A percentile compares a stretch with the other conserved stretches of the same genome.
These are phyloP conservation scores for Ammodytes dubius DNA, from an alignment of 2,113 vertebrate species.

Conservation along the genomic window DNA sequence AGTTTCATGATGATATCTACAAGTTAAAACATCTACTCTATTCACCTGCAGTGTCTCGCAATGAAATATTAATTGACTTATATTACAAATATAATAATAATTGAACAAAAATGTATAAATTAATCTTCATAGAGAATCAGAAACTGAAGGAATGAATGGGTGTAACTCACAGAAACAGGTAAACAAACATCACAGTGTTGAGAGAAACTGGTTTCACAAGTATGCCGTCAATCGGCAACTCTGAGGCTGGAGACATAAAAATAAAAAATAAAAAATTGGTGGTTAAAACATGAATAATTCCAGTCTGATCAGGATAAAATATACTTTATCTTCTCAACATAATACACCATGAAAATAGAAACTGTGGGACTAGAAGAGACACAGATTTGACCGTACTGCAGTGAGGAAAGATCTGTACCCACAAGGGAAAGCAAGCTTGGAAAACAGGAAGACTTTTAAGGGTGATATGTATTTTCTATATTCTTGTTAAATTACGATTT, in stretches of 20 bases:
- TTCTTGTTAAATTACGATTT: no score
- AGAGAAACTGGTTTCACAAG: conserved; percentile 83
- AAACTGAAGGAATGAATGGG: neutral
- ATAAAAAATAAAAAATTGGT: neutral
- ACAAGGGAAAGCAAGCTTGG: no score
- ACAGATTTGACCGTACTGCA: neutral
- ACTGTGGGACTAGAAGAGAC: neutral
- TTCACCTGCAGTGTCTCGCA: no score
- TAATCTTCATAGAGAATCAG: neutral
- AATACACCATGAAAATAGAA: neutral
- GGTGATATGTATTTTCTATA: no score
- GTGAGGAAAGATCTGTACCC: conserved; percentile 60
- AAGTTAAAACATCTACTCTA: no score
- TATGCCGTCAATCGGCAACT: conserved; percentile 76
- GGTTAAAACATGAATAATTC: no score
- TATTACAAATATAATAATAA: neutral
- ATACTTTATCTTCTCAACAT: neutral
- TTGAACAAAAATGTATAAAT: neutral
- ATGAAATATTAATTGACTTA: neutral
- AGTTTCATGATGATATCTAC: no score
- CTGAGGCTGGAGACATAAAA: conserved; percentile 31
- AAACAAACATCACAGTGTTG: conserved; percentile 89
- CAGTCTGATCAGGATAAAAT: neutral
- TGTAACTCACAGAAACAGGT: conserved; percentile 91
- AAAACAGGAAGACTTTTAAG: no score